Evolutionary conservation across 2,113 vertebrate species (phyloP), one percentile per base, ranked within the genome.

Genomic region (Narcine bancroftii): DNA sequence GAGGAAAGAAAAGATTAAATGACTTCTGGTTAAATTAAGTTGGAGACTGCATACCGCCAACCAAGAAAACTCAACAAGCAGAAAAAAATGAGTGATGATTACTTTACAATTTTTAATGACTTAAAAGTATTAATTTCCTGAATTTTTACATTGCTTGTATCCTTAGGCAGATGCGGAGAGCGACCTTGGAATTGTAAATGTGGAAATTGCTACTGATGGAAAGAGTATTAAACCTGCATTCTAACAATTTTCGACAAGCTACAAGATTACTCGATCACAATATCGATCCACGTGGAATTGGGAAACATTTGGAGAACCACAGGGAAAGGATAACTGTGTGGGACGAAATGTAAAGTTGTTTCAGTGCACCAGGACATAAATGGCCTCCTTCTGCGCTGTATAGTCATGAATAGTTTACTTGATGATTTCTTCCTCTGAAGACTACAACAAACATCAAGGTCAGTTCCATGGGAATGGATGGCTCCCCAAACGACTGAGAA

Each of bases 1-100:
- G 93, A 36, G 42, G 72, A 33, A 65, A 56, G 66, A 79, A 92
- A 29, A 92, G n/a, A 42, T 47, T 66, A 50, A 92, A 50, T 1
- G 21, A n/a, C 13, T 36, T n/a, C n/a, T 3, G 36, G 29, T 0
- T 21, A 92, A 92, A 56, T 83, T 63, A 87, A 69, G 47, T 53
- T 89, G n/a, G 33, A 71, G n/a, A 66, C 9, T 15, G 91, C 60
- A 87, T 71, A 71, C 39, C 47, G 24, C 9, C 89, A 89, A 85
- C 26, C 17, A 36, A 92, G 66, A 45, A 77, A 75, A 33, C 13
- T 42, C 29, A 60, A 92, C 47, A 77, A 39, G 13, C 5, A 92
- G 33, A 19, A 92, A 36, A n/a, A 29, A 33, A 29, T 21, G 81
- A 60, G 3, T 19, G 81, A 85, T 15, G 33, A 15, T 79, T 26